phyloP scores from a whole-genome alignment of 2,113 vertebrate genomes.

The Microtus pennsylvanicus region DNA sequence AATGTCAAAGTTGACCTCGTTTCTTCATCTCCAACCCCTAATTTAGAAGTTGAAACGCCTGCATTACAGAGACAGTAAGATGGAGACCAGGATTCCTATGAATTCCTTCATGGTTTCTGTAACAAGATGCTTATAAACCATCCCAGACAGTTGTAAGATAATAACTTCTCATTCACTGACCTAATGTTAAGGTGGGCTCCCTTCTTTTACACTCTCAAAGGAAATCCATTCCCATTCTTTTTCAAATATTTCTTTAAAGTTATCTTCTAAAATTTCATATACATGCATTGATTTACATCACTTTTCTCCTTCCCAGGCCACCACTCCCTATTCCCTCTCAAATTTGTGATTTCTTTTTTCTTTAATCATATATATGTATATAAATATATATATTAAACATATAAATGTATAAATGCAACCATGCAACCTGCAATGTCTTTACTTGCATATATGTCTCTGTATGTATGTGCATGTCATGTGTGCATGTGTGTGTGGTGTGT shows the following conservation, averaged over 20 bases:
- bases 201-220: conserved; percentile 38
- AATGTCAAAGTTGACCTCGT: conserved; percentile 38
- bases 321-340: neutral
- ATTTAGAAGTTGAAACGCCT: conserved; percentile 55
- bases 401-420: neutral
- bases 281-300: neutral
- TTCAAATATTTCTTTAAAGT: neutral
- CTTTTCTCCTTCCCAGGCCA: neutral
- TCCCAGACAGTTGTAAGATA: conserved; percentile 36
- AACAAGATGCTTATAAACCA: conserved; percentile 54
- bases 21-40: conserved; percentile 31
- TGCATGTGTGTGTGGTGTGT: neutral
- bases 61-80: conserved; percentile 21
- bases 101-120: conserved; percentile 32
- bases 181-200: neutral
- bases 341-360: neutral
- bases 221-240: conserved; percentile 21
- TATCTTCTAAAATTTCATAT: neutral
- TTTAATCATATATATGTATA: neutral
- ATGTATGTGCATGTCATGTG: rapidly evolving
- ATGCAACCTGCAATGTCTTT: neutral
- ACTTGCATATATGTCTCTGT: neutral
- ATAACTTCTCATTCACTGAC: neutral
- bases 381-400: neutral
- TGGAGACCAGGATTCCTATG: conserved; percentile 35